Evolutionary conservation across 2,888 invertebrate genomes (phyloP).

Genomic region (Rhogogaster chlorosoma): DNA sequence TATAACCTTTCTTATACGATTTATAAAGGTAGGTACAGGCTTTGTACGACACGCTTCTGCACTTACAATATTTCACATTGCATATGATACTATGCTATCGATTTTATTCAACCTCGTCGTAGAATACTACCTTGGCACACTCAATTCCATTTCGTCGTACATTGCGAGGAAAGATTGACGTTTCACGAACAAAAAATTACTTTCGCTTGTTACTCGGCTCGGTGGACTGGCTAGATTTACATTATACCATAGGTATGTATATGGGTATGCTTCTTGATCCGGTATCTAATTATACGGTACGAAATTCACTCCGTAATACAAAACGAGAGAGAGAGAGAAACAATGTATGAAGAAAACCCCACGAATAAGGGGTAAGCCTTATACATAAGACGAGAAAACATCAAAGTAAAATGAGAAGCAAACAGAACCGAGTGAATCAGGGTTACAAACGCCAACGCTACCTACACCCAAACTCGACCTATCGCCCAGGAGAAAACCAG

Average conservation of each 20-base stretch:
- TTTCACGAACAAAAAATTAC: no score
- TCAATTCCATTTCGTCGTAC: no score
- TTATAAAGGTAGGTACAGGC: neutral
- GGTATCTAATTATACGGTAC: no score
- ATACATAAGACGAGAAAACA: neutral
- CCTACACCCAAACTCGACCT: neutral
- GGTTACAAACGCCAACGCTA: neutral
- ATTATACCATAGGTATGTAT: no score
- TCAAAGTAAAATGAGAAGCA: neutral
- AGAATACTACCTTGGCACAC: no score
- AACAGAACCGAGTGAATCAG: neutral
- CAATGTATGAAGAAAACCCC: neutral
- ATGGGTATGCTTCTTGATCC: no score
- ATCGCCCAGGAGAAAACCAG: neutral
- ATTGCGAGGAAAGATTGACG: no score
- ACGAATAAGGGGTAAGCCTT: neutral
- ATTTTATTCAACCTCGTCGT: neutral
- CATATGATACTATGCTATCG: neutral
- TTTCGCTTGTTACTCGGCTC: no score
- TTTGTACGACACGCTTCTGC: conserved; percentile 2
- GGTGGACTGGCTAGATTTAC: no score
- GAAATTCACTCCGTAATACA: neutral
- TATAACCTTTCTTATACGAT: neutral
- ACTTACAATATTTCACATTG: neutral
- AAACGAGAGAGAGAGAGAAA: neutral